phyloP scores from a whole-genome alignment of 2,888 invertebrate genomes.

The Stratiomys singularior region DNA sequence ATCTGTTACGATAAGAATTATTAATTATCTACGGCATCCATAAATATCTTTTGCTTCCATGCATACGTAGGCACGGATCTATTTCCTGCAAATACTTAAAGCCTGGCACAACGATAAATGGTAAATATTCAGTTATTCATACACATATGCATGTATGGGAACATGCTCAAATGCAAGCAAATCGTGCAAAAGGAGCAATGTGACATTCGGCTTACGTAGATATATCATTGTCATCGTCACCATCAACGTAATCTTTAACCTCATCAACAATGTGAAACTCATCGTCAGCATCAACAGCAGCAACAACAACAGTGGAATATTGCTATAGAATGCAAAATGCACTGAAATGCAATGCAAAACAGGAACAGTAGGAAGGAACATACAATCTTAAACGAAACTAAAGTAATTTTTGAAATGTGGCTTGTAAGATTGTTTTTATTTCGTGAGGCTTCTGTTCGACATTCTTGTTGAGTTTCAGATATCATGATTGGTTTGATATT shows the following conservation, averaged over 20 bases:
- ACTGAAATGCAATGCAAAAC: background rate
- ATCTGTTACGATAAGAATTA: constrained; percentile 35
- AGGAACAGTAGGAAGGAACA: background rate
- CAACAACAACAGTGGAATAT: too few relatives aligned
- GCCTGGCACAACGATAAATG: too few relatives aligned
- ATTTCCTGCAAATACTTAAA: too few relatives aligned
- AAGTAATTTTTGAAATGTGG: constrained; percentile 21
- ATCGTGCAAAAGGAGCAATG: background rate
- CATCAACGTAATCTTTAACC: background rate
- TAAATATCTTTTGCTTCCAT: background rate
- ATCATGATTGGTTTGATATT: constrained; percentile 12
- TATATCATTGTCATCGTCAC: background rate
- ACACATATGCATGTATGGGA: too few relatives aligned
- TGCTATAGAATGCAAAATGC: background rate
- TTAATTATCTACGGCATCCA: constrained; percentile 10
- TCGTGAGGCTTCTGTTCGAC: constrained; percentile 23
- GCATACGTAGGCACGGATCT: background rate
- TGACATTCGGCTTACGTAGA: background rate
- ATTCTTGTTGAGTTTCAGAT: constrained; percentile 28
- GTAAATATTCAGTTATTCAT: background rate
- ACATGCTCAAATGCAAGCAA: constrained; percentile 5
- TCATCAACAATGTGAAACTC: constrained; percentile 4
- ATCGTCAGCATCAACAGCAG: background rate
- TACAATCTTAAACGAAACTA: background rate
- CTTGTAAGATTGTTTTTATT: constrained; percentile 5